These are phyloP conservation scores for Bufo gargarizans DNA, from an alignment of 2,113 vertebrate genomes.

Conservation along the genomic window DNA sequence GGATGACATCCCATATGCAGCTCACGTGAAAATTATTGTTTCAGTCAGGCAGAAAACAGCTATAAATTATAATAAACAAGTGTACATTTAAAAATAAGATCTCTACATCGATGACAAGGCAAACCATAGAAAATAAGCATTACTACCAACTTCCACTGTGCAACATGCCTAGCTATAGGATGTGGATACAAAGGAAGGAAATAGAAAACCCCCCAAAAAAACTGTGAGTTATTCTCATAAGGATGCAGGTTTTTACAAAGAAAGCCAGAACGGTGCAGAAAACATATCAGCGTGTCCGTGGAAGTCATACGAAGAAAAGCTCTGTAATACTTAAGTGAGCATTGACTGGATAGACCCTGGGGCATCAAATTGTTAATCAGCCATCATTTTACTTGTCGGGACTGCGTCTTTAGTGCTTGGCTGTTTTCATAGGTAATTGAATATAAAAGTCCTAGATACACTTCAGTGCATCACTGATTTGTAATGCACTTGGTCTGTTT, in stretches of 20 bases:
- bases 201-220: not conserved
- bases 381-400: not conserved
- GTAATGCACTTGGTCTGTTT: not conserved
- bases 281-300: not conserved
- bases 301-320: not conserved
- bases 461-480: not conserved
- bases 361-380: slow-evolving; percentile 2
- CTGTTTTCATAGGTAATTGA: not conserved
- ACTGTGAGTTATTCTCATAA: not conserved
- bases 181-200: not conserved
- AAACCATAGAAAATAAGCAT: too few relatives aligned
- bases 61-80: too few relatives aligned
- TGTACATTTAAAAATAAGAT: too few relatives aligned
- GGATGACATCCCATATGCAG: too few relatives aligned
- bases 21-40: too few relatives aligned
- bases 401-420: not conserved
- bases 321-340: not conserved
- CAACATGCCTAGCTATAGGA: too few relatives aligned
- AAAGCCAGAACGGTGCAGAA: not conserved
- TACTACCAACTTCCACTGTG: too few relatives aligned
- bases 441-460: not conserved
- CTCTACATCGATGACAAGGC: too few relatives aligned
- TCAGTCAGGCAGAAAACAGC: too few relatives aligned
- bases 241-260: not conserved
- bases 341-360: not conserved